Conservation (phyloP, 2,797 vertebrate species). For the Falco cherrug region DNA sequence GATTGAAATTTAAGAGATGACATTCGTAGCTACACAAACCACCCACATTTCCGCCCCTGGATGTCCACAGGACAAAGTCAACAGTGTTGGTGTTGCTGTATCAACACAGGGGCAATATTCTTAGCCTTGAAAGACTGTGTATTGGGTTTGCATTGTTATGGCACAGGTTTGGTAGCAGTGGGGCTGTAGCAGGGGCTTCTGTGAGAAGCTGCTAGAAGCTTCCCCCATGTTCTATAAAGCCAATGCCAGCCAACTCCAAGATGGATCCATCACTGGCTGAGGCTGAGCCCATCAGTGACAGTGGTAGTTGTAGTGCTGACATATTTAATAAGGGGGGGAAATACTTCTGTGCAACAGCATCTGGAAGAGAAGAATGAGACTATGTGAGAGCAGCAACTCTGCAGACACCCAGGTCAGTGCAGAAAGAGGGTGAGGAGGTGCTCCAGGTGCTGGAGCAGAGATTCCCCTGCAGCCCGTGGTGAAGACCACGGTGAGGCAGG, state of each 20-base stretch:
- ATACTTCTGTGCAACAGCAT: not conserved
- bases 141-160: not conserved
- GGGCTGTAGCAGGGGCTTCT: not conserved
- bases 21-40: not conserved
- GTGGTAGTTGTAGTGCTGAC: not conserved
- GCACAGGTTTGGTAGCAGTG: not conserved
- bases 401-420: not conserved
- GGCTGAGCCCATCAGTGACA: accelerated
- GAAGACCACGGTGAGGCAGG: too few species aligned
- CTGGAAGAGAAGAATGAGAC: not conserved
- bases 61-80: not conserved
- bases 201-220: not conserved
- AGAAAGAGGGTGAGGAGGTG: too few species aligned
- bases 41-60: not conserved
- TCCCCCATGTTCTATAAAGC: not conserved
- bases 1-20: not conserved
- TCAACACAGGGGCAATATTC: not conserved
- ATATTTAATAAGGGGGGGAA: not conserved
- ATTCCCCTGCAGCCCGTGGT: too few species aligned
- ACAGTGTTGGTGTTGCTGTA: not conserved
- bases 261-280: accelerated
- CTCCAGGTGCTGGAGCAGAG: too few species aligned
- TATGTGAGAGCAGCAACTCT: not conserved
- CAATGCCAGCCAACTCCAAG: accelerated
- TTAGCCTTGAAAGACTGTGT: not conserved